Conservation (phyloP, 2,797 vertebrate species). For the Chanos chanos region DNA sequence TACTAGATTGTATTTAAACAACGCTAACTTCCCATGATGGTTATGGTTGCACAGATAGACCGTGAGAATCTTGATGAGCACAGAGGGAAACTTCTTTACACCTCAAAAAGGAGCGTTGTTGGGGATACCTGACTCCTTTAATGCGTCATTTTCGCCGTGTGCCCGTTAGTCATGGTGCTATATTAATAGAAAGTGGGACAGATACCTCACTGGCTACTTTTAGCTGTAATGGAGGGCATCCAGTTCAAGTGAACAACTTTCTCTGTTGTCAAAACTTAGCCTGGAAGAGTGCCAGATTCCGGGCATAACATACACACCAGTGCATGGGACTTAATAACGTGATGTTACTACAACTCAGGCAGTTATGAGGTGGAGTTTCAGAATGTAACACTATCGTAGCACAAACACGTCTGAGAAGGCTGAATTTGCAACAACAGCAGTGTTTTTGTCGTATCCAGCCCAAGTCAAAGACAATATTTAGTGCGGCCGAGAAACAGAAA, state of each 20-base stretch:
- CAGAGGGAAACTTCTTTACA: background rate
- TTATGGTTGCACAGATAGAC: too few species aligned
- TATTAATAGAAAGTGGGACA: slow-evolving; percentile 76
- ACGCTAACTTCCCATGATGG: too few species aligned
- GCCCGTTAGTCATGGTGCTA: slow-evolving; percentile 27
- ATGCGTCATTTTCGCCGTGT: slow-evolving; percentile 17
- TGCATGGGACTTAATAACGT: slow-evolving; percentile 10
- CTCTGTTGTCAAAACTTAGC: slow-evolving; percentile 1
- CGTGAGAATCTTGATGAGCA: slow-evolving; percentile 1
- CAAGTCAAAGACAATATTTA: too few species aligned
- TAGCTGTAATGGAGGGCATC: slow-evolving; percentile 38
- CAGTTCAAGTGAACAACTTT: slow-evolving; percentile 16
- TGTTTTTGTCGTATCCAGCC: too few species aligned
- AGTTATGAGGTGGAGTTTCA: background rate
- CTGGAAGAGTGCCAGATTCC: background rate
- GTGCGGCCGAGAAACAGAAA: background rate
- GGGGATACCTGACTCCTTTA: slow-evolving; percentile 20
- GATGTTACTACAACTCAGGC: background rate
- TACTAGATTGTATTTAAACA: too few species aligned
- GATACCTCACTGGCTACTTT: slow-evolving; percentile 60
- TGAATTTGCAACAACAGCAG: too few species aligned
- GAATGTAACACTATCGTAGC: too few species aligned
- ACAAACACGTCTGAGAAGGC: too few species aligned
- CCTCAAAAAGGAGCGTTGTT: slow-evolving; percentile 33
- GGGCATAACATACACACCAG: background rate